These are phyloP conservation scores for Myiagra hebetior DNA, from an alignment of 2,113 vertebrate species.

Conservation along the genomic window DNA sequence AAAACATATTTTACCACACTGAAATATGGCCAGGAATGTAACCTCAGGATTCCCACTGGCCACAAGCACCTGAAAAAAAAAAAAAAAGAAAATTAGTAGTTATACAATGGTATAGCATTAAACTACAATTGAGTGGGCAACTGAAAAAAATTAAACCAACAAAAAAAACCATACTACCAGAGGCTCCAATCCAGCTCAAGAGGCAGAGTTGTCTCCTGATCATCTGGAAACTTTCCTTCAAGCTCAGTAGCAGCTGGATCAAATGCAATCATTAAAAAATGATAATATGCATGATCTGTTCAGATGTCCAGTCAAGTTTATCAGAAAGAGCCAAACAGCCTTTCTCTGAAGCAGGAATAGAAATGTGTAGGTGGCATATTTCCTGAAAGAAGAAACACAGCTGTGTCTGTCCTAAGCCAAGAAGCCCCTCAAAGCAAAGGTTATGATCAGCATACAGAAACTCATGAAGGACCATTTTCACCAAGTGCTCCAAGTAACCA, in stretches of 20 bases:
- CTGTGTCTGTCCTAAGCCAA: background rate
- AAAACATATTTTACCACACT: background rate
- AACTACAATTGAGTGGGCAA: background rate
- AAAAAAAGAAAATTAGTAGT: background rate
- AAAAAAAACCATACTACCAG: background rate
- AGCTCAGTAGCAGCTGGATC: background rate
- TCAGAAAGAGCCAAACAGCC: background rate
- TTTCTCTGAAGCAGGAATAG: background rate
- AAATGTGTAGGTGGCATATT: background rate
- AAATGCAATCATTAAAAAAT: background rate
- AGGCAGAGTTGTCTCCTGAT: background rate
- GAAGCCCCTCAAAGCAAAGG: background rate
- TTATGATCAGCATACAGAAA: background rate
- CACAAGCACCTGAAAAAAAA: background rate
- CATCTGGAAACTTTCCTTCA: background rate
- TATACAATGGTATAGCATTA: background rate
- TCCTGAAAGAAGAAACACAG: background rate
- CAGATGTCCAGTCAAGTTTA: background rate
- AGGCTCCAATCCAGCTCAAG: background rate
- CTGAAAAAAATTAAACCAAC: background rate
- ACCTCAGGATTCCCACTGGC: background rate
- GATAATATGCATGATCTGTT: background rate
- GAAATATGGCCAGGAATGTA: background rate
- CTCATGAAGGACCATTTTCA: background rate
- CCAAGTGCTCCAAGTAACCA: background rate